These are phyloP conservation scores for Papilio elwesi DNA, from an alignment of 2,888 invertebrate species.

Conservation along the genomic window DNA sequence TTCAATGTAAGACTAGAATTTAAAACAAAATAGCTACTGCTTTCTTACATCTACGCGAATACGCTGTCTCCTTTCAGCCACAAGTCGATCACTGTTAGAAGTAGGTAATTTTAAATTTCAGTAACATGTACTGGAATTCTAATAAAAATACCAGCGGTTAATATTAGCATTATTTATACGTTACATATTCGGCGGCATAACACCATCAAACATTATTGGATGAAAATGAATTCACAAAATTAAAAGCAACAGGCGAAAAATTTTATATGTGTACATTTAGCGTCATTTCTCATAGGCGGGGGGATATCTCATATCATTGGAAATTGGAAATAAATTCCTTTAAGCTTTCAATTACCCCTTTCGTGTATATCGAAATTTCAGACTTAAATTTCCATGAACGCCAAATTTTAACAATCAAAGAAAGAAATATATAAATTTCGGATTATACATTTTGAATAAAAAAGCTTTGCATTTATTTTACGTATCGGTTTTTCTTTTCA, in stretches of 20 bases:
- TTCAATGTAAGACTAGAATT: no score
- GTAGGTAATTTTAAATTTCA: no score
- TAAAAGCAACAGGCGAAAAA: constrained; percentile 61
- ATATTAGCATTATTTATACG: neutral
- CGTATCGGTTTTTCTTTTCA: no score
- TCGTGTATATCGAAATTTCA: constrained; percentile 73
- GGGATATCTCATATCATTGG: constrained; percentile 73
- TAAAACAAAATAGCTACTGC: no score
- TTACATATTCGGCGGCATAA: neutral
- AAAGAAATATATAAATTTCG: constrained; percentile 40
- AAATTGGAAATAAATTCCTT: constrained; percentile 83
- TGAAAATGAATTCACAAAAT: constrained; percentile 47
- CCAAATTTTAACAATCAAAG: constrained; percentile 44
- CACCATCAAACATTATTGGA: constrained; percentile 38
- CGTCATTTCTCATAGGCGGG: constrained; percentile 66
- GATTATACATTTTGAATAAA: neutral
- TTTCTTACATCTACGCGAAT: no score
- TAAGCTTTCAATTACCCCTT: constrained; percentile 82
- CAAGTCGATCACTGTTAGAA: no score
- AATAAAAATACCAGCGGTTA: neutral
- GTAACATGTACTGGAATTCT: no score
- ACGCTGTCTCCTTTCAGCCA: no score
- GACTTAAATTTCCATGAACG: constrained; percentile 61
- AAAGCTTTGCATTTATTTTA: neutral
- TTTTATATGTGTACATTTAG: constrained; percentile 54